Evolutionary conservation across 1,140 invertebrate species (phyloP).

Genomic region (Ganaspis sp.): DNA sequence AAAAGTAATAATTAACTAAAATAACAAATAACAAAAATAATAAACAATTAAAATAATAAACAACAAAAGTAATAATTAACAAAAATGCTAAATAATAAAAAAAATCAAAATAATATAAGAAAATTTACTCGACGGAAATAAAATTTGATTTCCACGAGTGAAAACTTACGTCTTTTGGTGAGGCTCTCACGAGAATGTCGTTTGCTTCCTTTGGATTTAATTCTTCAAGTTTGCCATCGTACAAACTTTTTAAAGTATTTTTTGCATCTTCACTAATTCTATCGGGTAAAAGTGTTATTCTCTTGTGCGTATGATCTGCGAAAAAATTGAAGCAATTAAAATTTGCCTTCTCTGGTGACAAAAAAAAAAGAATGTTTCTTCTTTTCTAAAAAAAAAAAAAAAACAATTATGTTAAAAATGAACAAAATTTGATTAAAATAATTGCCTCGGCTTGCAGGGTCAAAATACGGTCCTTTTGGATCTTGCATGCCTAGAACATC

Average conservation of each 20-base stretch:
- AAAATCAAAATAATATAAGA: too few relatives aligned
- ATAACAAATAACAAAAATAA: too few relatives aligned
- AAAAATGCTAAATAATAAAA: too few relatives aligned
- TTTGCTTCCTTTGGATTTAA: constrained; percentile 86
- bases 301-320: constrained; percentile 81
- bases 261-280: constrained; percentile 81
- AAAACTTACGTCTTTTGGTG: constrained; percentile 78
- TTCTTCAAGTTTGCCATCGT: constrained; percentile 80
- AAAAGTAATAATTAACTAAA: too few relatives aligned
- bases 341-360: too few relatives aligned
- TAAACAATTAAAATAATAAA: too few relatives aligned
- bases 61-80: too few relatives aligned
- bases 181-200: constrained; percentile 86
- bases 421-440: too few relatives aligned
- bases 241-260: constrained; percentile 81
- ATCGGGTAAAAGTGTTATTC: constrained; percentile 87
- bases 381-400: constrained; percentile 7
- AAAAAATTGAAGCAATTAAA: constrained; percentile 47
- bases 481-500: constrained; percentile 79
- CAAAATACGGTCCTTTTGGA: constrained; percentile 76
- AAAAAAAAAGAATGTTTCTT: too few relatives aligned
- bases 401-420: background rate
- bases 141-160: constrained; percentile 17
- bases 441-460: constrained; percentile 81
- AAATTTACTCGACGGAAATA: too few relatives aligned